These are phyloP conservation scores for Sabatieria punctata DNA, from an alignment of 2,888 invertebrate species.

Conservation along the genomic window DNA sequence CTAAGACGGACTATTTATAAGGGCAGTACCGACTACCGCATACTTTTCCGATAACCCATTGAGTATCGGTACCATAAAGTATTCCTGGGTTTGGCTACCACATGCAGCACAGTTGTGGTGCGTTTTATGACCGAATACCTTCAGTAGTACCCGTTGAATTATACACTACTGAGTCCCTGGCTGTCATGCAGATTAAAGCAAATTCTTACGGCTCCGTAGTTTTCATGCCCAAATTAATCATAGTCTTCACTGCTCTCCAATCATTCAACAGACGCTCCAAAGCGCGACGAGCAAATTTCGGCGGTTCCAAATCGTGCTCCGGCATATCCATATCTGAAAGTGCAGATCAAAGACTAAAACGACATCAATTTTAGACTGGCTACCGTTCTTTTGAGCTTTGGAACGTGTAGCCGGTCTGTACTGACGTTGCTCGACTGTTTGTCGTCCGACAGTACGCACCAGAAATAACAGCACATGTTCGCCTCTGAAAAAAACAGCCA, in stretches of 20 bases:
- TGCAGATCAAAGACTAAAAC: neutral
- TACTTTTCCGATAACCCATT: too few relatives aligned
- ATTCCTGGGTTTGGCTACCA: too few relatives aligned
- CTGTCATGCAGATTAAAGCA: too few relatives aligned
- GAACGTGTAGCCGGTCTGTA: slow-evolving; percentile 50
- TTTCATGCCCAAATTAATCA: slow-evolving; percentile 56
- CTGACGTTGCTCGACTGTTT: slow-evolving; percentile 81
- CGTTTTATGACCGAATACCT: too few relatives aligned
- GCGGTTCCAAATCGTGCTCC: slow-evolving; percentile 94
- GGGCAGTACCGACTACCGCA: too few relatives aligned
- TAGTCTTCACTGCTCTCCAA: slow-evolving; percentile 83
- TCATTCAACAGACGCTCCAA: slow-evolving; percentile 69
- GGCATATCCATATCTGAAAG: slow-evolving; percentile 51
- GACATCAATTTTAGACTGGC: neutral
- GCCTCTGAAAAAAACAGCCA: slow-evolving; percentile 57
- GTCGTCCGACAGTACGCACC: slow-evolving; percentile 90
- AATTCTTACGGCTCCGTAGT: slow-evolving; percentile 11
- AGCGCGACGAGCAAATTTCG: slow-evolving; percentile 75
- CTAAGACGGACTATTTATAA: too few relatives aligned
- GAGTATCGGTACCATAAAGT: too few relatives aligned
- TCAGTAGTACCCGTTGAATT: too few relatives aligned
- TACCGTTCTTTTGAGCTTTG: neutral
- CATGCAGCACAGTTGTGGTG: too few relatives aligned
- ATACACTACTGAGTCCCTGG: too few relatives aligned
- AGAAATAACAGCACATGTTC: slow-evolving; percentile 90